phyloP scores from a whole-genome alignment of 2,888 invertebrate genomes.

The Stenoptilia bipunctidactyla region DNA sequence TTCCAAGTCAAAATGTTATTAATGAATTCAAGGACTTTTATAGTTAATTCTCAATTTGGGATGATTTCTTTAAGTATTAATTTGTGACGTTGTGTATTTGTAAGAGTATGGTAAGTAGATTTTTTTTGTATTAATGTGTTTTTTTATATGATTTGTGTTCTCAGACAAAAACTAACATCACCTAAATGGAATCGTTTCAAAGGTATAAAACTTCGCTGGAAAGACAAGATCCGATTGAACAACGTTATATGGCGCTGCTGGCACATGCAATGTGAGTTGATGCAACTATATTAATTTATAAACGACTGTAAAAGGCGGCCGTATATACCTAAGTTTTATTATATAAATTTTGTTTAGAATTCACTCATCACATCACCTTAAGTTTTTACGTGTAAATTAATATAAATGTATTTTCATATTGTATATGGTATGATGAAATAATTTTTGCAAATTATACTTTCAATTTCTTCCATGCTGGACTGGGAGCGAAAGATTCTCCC shows the following conservation, averaged over 20 bases:
- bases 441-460: too few species aligned
- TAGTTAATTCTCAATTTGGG: constrained; percentile 35
- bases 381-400: too few species aligned
- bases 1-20: constrained; percentile 48
- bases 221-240: constrained; percentile 98
- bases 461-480: too few species aligned
- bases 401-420: too few species aligned
- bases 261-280: constrained; percentile 97
- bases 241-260: constrained; percentile 99
- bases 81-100: constrained; percentile 40
- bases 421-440: too few species aligned
- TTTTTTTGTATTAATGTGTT: constrained; percentile 10
- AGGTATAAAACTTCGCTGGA: constrained; percentile 96
- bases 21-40: constrained; percentile 41
- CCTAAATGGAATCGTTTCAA: constrained; percentile 99
- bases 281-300: too few species aligned
- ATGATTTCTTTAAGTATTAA: constrained; percentile 33
- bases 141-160: constrained; percentile 37
- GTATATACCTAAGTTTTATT: too few species aligned
- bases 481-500: too few species aligned
- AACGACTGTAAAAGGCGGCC: too few species aligned
- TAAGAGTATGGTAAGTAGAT: constrained; percentile 29
- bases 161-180: constrained; percentile 97
- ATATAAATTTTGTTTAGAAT: too few species aligned
- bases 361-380: too few species aligned